Evolutionary conservation across 2,113 vertebrate genomes (phyloP).

Genomic region (Rhea pennata): DNA sequence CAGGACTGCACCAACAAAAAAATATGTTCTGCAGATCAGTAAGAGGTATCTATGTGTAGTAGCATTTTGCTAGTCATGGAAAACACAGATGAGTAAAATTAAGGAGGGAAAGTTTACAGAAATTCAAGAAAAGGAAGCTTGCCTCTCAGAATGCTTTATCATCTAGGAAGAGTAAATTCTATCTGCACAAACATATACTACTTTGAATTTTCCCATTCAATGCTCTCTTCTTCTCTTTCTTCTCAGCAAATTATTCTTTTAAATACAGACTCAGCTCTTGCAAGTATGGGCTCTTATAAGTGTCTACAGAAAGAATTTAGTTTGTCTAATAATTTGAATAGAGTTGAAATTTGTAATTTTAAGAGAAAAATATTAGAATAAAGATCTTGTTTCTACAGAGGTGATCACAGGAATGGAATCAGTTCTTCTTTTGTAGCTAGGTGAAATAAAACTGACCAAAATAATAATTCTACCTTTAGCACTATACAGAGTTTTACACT

Average conservation of each 20-base stretch:
- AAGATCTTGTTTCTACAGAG: background rate
- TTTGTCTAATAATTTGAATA: background rate
- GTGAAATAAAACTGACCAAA: background rate
- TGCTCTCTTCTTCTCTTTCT: background rate
- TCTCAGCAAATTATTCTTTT: background rate
- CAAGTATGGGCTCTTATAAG: background rate
- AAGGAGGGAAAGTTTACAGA: background rate
- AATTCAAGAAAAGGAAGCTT: background rate
- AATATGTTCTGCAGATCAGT: background rate
- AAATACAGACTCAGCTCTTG: accelerated
- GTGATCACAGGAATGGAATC: background rate
- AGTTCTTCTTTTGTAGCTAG: background rate
- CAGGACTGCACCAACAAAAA: background rate
- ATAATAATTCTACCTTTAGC: background rate
- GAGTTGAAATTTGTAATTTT: background rate
- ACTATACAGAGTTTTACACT: background rate
- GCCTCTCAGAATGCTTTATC: background rate
- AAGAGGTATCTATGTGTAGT: background rate
- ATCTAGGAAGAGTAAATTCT: background rate
- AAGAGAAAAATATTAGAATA: background rate
- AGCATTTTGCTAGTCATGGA: background rate
- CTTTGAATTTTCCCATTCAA: background rate
- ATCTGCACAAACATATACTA: background rate
- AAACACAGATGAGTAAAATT: background rate
- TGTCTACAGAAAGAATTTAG: background rate